These are phyloP conservation scores for Dryadula phaetusa DNA, from an alignment of 2,888 invertebrate genomes.

Conservation along the genomic window DNA sequence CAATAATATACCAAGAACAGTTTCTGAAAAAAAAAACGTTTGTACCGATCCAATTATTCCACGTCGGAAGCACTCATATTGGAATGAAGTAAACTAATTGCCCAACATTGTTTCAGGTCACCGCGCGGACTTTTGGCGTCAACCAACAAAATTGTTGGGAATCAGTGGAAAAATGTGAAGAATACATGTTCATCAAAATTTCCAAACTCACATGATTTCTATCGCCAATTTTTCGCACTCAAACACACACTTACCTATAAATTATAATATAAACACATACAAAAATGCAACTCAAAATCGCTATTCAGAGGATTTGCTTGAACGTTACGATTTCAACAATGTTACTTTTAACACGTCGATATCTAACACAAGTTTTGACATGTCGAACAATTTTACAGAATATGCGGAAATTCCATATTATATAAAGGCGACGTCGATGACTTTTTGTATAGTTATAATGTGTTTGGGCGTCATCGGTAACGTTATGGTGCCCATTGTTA, in stretches of 20 bases:
- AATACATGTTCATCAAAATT: conserved; percentile 45
- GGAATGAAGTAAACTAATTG: conserved; percentile 24
- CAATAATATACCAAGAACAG: background rate
- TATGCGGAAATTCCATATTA: conserved; percentile 90
- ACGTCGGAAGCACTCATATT: conserved; percentile 15
- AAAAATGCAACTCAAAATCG: conserved; percentile 58
- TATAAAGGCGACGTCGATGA: conserved; percentile 94
- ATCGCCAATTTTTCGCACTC: conserved; percentile 69
- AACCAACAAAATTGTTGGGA: conserved; percentile 32
- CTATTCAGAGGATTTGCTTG: conserved; percentile 47
- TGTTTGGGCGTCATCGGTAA: conserved; percentile 96
- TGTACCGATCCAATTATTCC: conserved; percentile 19
- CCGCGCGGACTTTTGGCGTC: conserved; percentile 25
- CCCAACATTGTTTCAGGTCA: conserved; percentile 46
- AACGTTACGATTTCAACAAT: conserved; percentile 52
- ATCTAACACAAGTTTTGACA: conserved; percentile 57
- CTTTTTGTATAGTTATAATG: conserved; percentile 94
- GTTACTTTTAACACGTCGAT: conserved; percentile 55
- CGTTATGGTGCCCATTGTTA: conserved; percentile 96
- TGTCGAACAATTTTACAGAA: conserved; percentile 69
- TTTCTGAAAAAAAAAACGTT: background rate
- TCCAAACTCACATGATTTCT: conserved; percentile 76
- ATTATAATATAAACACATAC: conserved; percentile 56
- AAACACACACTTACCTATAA: conserved; percentile 58
- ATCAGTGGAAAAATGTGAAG: conserved; percentile 64